A percentile compares a stretch with the other conserved stretches of the same genome.
These are phyloP conservation scores for Pithys albifrons DNA, from an alignment of 2,113 vertebrate genomes.

Conservation along the genomic window DNA sequence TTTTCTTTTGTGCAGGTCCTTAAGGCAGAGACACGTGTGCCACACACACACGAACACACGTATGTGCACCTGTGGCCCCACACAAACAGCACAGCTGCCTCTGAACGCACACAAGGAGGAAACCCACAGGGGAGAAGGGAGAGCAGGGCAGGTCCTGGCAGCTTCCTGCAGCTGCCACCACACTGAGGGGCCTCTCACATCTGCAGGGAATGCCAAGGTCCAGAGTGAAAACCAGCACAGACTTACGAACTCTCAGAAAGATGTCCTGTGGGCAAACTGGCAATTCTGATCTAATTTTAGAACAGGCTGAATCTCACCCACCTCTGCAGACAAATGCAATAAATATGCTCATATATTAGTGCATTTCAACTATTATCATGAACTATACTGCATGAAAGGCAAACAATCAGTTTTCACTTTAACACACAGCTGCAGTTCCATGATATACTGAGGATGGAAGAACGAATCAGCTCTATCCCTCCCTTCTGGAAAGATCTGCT, in stretches of 20 bases:
- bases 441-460: background rate
- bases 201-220: background rate
- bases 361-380: background rate
- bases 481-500: background rate
- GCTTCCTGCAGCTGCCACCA: background rate
- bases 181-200: background rate
- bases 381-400: background rate
- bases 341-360: background rate
- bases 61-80: background rate
- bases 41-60: background rate
- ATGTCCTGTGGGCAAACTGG: background rate
- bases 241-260: background rate
- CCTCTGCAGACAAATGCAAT: background rate
- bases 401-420: background rate
- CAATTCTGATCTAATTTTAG: background rate
- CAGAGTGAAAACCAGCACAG: background rate
- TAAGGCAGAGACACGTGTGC: background rate
- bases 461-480: background rate
- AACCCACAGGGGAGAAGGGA: background rate
- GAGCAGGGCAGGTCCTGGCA: background rate
- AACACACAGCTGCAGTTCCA: conserved; percentile 4
- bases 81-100: background rate
- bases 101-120: background rate
- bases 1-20: background rate
- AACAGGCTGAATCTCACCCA: conserved; percentile 5